These are phyloP conservation scores for Andrena marginata DNA, from an alignment of 2,888 invertebrate species.

Conservation along the genomic window DNA sequence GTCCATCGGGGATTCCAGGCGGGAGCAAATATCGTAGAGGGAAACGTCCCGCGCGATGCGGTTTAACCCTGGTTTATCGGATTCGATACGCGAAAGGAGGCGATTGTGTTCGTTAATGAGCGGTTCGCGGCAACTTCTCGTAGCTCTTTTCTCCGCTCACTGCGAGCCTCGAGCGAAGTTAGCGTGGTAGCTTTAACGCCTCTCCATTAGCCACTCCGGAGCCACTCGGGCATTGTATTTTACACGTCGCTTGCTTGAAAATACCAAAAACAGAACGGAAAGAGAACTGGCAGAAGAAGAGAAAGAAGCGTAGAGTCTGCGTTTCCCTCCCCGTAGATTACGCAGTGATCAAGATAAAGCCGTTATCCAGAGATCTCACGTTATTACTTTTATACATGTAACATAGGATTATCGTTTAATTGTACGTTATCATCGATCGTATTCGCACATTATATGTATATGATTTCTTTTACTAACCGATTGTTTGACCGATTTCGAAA, in stretches of 20 bases:
- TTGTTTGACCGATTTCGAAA: slow-evolving; percentile 77
- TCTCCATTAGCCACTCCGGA: slow-evolving; percentile 25
- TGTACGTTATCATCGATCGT: slow-evolving; percentile 75
- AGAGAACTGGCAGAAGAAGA: slow-evolving; percentile 12
- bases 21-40: not conserved
- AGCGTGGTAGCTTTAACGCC: slow-evolving; percentile 58
- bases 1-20: not conserved
- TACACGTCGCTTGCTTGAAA: slow-evolving; percentile 20
- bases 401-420: slow-evolving; percentile 66
- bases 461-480: slow-evolving; percentile 70
- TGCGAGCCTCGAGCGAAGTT: slow-evolving; percentile 37
- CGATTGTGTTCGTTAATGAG: slow-evolving; percentile 20
- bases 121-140: slow-evolving; percentile 21
- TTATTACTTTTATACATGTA: slow-evolving; percentile 71
- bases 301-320: slow-evolving; percentile 40
- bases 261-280: slow-evolving; percentile 37
- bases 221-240: slow-evolving; percentile 21
- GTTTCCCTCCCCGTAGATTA: slow-evolving; percentile 48
- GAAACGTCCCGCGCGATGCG: slow-evolving; percentile 1
- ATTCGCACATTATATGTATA: slow-evolving; percentile 75
- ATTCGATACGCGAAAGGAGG: slow-evolving; percentile 8
- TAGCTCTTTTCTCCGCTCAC: slow-evolving; percentile 23
- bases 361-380: slow-evolving; percentile 83
- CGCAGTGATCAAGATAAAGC: slow-evolving; percentile 77
- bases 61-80: slow-evolving; percentile 3